A percentile compares a stretch with the other conserved stretches of the same genome.
phyloP scores from a whole-genome alignment of 2,888 invertebrate species.

The Cylloceria caligata region DNA sequence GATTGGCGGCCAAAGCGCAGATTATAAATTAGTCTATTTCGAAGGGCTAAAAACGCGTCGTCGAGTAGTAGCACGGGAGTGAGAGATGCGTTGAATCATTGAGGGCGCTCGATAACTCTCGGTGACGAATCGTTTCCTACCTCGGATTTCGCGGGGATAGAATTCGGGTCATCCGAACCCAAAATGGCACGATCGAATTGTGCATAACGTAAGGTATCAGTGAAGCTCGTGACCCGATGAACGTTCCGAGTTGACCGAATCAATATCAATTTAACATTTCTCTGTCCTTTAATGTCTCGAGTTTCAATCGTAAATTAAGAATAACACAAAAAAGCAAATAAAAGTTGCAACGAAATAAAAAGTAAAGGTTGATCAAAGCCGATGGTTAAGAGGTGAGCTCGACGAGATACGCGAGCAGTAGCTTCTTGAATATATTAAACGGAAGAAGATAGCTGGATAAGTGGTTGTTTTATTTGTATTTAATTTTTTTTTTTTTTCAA shows the following conservation, averaged over 20 bases:
- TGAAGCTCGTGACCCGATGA: background rate
- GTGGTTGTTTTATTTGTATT: conserved; percentile 37
- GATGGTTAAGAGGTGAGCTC: conserved; percentile 16
- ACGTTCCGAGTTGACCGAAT: background rate
- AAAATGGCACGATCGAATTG: conserved; percentile 36
- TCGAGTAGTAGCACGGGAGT: conserved; percentile 9
- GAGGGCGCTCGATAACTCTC: conserved; percentile 56
- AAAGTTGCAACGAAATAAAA: background rate
- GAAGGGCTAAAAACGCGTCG: conserved; percentile 54
- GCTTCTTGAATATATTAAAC: conserved; percentile 43
- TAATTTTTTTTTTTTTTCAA: conserved; percentile 41
- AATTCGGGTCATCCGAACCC: conserved; percentile 56
- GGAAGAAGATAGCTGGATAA: conserved; percentile 36
- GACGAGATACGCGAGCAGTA: conserved; percentile 24
- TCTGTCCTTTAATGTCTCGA: conserved; percentile 1
- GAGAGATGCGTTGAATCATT: conserved; percentile 59
- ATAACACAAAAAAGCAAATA: conserved; percentile 3
- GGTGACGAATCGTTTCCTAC: conserved; percentile 34
- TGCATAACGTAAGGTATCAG: background rate
- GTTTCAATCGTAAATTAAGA: background rate
- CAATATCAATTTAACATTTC: conserved; percentile 20
- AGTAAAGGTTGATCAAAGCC: background rate
- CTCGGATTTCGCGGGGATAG: conserved; percentile 34
- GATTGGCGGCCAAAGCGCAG: background rate
- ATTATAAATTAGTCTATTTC: conserved; percentile 49